phyloP scores from a whole-genome alignment of 2,888 invertebrate species.

The Gerris lacustris region DNA sequence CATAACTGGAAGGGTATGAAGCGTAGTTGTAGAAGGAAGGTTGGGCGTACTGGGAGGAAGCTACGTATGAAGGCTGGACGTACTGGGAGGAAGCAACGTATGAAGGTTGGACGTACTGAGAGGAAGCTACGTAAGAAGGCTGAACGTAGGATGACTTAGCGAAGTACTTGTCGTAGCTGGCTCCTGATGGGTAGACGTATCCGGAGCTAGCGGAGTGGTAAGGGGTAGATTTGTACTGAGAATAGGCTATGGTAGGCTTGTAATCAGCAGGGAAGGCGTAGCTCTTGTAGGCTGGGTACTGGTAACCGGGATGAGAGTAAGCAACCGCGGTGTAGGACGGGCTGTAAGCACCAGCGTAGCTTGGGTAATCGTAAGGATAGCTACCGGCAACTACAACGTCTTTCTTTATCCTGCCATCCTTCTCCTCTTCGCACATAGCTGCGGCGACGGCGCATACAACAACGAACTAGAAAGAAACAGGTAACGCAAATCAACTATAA shows the following conservation, averaged over 20 bases:
- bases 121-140: background rate
- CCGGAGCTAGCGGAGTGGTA: background rate
- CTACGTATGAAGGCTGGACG: background rate
- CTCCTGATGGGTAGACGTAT: background rate
- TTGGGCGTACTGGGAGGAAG: background rate
- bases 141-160: background rate
- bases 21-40: background rate
- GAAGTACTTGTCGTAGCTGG: background rate
- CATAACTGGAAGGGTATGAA: constrained; percentile 1
- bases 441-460: background rate
- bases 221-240: background rate
- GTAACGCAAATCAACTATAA: background rate
- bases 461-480: background rate
- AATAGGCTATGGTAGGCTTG: background rate
- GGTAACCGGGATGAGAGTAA: no score
- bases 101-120: background rate
- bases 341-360: background rate
- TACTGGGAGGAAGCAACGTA: background rate
- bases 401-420: background rate
- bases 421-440: background rate
- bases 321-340: background rate
- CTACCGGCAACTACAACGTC: background rate
- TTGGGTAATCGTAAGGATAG: background rate
- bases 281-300: background rate
- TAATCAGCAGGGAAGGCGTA: background rate